Conservation (phyloP, 2,113 vertebrate genomes). For the Alethe castanea region DNA sequence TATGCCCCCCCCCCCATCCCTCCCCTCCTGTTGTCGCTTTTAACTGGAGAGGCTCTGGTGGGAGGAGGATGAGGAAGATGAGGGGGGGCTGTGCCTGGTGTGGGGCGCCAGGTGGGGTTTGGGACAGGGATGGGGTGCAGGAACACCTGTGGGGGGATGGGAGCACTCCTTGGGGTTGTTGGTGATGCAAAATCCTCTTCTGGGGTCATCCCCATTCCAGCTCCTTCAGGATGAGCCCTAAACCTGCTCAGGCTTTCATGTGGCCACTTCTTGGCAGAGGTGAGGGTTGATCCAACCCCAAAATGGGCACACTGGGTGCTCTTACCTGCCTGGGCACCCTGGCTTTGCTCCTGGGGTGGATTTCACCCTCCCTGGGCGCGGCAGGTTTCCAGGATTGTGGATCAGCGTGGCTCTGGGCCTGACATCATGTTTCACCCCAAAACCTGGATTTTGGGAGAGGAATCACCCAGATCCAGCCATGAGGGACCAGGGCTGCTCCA, state of each 20-base stretch:
- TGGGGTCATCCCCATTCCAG: accelerated
- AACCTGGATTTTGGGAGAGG: background rate
- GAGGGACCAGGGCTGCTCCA: background rate
- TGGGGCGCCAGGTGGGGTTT: background rate
- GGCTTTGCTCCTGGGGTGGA: background rate
- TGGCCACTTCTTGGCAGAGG: accelerated
- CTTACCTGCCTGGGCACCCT: accelerated
- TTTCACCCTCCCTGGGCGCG: accelerated
- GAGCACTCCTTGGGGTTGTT: accelerated
- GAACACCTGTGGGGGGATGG: background rate
- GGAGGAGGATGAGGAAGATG: background rate
- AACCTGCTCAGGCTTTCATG: accelerated
- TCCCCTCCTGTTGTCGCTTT: constrained; percentile 27
- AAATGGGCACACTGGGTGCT: accelerated
- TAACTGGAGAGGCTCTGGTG: constrained; percentile 39
- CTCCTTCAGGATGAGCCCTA: background rate
- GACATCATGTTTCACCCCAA: accelerated
- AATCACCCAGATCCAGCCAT: background rate
- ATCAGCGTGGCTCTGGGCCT: accelerated
- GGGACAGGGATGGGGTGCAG: background rate
- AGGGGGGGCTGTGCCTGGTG: accelerated
- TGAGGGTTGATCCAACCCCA: background rate
- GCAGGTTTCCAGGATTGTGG: accelerated
- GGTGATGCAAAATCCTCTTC: background rate
- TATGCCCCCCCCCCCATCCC: background rate